Conservation (phyloP, 2,113 vertebrate species). For the Alligator mississippiensis region DNA sequence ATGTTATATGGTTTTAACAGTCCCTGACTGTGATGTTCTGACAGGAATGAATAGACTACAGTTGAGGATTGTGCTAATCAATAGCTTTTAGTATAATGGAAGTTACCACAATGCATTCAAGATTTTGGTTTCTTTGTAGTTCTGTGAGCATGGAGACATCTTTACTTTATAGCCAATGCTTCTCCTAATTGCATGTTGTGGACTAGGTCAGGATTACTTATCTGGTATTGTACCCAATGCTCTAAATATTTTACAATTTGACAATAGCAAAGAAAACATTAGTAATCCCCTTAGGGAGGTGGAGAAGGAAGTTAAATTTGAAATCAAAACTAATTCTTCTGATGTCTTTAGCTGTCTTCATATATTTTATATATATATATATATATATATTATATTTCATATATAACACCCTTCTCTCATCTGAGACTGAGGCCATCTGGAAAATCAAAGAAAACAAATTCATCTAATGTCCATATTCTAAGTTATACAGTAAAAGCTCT, state of each 20-base stretch:
- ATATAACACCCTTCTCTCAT: not conserved
- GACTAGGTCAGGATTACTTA: slow-evolving; percentile 7
- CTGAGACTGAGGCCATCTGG: not conserved
- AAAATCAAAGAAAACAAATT: not conserved
- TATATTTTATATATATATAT: not conserved
- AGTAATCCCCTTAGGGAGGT: not conserved
- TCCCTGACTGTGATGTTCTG: not conserved
- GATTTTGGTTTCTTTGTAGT: slow-evolving; percentile 12
- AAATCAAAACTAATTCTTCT: not conserved
- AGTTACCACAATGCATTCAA: slow-evolving; percentile 31
- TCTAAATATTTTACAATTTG: not conserved
- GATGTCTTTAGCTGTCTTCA: accelerated
- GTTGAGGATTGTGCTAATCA: slow-evolving; percentile 14
- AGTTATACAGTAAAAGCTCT: too few relatives aligned
- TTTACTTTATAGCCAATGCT: not conserved
- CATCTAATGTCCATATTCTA: not conserved
- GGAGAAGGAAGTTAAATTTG: not conserved
- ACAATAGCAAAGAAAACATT: not conserved
- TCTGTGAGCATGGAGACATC: slow-evolving; percentile 33
- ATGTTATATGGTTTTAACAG: not conserved
- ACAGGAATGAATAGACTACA: not conserved
- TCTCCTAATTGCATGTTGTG: not conserved
- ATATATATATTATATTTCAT: not conserved
- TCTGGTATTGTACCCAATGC: not conserved
- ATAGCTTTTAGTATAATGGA: slow-evolving; percentile 59